phyloP scores from a whole-genome alignment of 2,888 invertebrate species.

The Torymus auratus region DNA sequence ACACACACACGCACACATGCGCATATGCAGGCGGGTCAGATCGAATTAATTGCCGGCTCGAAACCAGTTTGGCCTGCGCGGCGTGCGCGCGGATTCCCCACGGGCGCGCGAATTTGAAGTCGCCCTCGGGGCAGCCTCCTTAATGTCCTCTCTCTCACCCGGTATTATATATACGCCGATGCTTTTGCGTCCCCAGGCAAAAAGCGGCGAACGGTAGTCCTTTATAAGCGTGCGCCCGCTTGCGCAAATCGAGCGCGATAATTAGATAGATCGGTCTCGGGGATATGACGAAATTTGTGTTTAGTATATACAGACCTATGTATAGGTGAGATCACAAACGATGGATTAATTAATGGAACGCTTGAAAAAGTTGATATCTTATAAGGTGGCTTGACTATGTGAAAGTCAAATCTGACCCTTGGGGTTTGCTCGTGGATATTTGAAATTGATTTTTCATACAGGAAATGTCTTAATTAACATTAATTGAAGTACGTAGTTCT shows the following conservation, averaged over 20 bases:
- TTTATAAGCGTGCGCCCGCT: constrained; percentile 13
- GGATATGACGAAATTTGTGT: neutral
- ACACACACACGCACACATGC: neutral
- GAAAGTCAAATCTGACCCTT: too few relatives aligned
- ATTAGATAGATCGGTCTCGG: constrained; percentile 24
- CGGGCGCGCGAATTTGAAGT: constrained; percentile 47
- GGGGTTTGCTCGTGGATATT: too few relatives aligned
- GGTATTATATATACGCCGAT: neutral
- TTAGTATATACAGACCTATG: too few relatives aligned
- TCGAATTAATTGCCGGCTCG: constrained; percentile 67
- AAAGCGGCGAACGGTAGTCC: constrained; percentile 52
- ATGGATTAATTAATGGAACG: too few relatives aligned
- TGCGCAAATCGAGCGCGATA: constrained; percentile 41
- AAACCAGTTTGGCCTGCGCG: constrained; percentile 71
- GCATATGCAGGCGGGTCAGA: constrained; percentile 48
- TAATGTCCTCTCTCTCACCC: constrained; percentile 10
- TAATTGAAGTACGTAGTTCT: too few relatives aligned
- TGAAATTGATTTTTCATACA: too few relatives aligned
- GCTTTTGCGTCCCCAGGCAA: constrained; percentile 18
- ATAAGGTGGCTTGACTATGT: too few relatives aligned
- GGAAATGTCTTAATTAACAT: too few relatives aligned
- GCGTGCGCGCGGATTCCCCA: constrained; percentile 53
- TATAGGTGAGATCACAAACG: too few relatives aligned
- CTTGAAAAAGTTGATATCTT: too few relatives aligned
- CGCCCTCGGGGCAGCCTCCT: constrained; percentile 36